Evolutionary conservation across 2,113 vertebrate species (phyloP), one percentile per base, ranked within the genome.

Genomic region (Heterotilapia buettikoferi): DNA sequence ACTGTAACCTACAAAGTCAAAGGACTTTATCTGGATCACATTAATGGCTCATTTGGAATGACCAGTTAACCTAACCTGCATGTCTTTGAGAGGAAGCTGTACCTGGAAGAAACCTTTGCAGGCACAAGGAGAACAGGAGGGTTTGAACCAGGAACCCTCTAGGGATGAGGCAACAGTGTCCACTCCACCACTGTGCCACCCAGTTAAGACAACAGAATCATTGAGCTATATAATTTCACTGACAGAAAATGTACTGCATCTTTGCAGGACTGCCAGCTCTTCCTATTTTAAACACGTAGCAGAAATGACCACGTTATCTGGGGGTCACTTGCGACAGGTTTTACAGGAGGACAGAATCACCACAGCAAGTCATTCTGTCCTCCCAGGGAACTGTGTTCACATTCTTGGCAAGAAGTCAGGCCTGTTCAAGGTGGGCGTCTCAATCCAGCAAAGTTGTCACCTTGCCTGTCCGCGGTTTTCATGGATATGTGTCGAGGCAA

Each of bases 361-460:
- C 52, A 85, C 88, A 87, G 80, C 71, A 53, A 54, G 87, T 90
- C 91, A 84, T 31, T 76, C 80, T 87, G 88, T 94, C 92, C 89
- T 89, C 84, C 26, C 76, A 50, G 24, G 83, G 78, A 86, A 84
- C 45, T 54, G 38, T 85, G 76, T 68, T 91, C 86, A 57, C 84
- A 54, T 68, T 84, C 78, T 73, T 93, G 94, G 91, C 93, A 85
- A 84, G 24, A 80, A 88, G 88, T 92, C 92, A 90, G 40, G 87
- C 71, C 84, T 29, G 38, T 84, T 90, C 47, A 86, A 91, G 85
- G 92, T 91, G 91, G 59, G 31, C 66, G 59, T 88, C 86, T 43
- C 73, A 76, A 80, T 61, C 84, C 8, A 26, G 79, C 57, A 84
- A 61, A 84, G 80, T 63, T 89, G 88, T 91, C 86, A 56, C 19